Base-by-base conservation (phyloP, 2,888 invertebrate genomes). In the Drosophila neutralis region DNA sequence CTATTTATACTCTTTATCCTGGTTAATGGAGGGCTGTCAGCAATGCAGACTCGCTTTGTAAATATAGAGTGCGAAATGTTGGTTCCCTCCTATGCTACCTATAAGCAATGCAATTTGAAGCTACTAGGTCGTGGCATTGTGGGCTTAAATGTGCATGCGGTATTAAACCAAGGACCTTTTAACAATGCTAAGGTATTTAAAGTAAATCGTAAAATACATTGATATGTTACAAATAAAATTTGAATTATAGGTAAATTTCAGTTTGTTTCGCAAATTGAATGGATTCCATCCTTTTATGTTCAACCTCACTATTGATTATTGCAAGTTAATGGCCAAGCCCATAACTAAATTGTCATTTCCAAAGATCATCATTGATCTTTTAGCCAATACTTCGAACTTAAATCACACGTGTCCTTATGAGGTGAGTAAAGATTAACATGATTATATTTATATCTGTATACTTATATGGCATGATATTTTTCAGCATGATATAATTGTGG, bases 401-500 rank as follows among this genome's bases (percentile, higher is more conserved):
- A 64, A 74, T 38, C 72, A 68, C 21, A 21, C 63, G 1, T 72
- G 74, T 33, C 72, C 71, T 1, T 72, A 64, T 49, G 35, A 10
- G 8, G 35, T 53, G 24, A 24, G 53, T 53, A n/a, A 7, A 8
- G 13, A 21, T 35, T 54, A 2, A 11, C 6, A 21, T 1, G 27
- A 31, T 31, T 10, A 15, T 31, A 1, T 40, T 24, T 38, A 11
- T 42, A 42, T 45, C 4, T 7, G 27, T 29, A 27, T n/a, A 6
- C 8, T 31, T 35, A 45, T 13, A 45, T 21, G 1, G 21, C 13
- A 45, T 45, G 13, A 24, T 38, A 7, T 40, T 13, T 33, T 66
- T 7, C 15, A 73, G 71, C 62, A 73, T 27, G 59, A 63, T 45
- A 0, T 66, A 4, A 62, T 73, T 18, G 24, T 63, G 3, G 2